Conservation (phyloP, 2,888 invertebrate species). For the Diachrysia chrysitis region DNA sequence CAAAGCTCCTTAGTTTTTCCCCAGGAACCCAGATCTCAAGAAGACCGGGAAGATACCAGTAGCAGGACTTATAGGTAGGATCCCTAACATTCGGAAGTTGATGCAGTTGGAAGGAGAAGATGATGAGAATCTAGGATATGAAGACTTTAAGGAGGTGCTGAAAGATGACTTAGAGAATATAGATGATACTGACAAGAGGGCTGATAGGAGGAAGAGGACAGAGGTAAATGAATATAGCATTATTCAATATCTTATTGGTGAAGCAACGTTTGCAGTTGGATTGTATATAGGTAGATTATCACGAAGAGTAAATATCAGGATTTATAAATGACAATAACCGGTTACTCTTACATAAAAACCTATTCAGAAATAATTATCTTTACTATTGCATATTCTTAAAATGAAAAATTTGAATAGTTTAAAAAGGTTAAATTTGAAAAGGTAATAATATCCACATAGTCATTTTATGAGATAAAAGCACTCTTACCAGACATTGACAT, state of each 20-base stretch:
- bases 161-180: constrained; percentile 66
- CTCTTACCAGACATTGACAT: too few relatives aligned
- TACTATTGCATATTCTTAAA: too few relatives aligned
- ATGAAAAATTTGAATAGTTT: too few relatives aligned
- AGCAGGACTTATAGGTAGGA: constrained; percentile 22
- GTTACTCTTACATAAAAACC: too few relatives aligned
- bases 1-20: constrained; percentile 6
- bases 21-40: constrained; percentile 52
- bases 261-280: not conserved
- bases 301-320: too few relatives aligned
- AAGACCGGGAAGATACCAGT: constrained; percentile 14
- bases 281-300: too few relatives aligned
- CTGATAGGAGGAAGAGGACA: constrained; percentile 64
- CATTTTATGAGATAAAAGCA: too few relatives aligned
- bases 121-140: constrained; percentile 70
- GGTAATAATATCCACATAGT: too few relatives aligned
- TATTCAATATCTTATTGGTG: not conserved
- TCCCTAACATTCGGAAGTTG: constrained; percentile 65
- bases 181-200: constrained; percentile 66
- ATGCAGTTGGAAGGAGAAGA: constrained; percentile 71
- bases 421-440: too few relatives aligned
- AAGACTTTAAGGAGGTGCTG: constrained; percentile 73
- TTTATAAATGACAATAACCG: too few relatives aligned
- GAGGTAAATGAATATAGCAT: constrained; percentile 16
- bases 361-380: too few relatives aligned